Conservation (phyloP, 2,888 invertebrate species). For the Tetrapedia diversipes region DNA sequence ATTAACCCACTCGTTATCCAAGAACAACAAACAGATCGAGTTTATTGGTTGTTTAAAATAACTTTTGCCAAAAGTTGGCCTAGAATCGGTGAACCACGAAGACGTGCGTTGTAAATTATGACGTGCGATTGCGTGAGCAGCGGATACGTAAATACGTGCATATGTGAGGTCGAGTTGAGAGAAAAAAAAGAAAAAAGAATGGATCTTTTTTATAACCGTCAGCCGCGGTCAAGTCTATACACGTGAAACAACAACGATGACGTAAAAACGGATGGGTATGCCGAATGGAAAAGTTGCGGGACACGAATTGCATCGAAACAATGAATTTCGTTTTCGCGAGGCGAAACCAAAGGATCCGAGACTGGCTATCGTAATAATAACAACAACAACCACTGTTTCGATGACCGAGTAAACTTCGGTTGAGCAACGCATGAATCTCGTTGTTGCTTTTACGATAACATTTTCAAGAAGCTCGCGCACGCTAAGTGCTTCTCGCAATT, state of each 20-base stretch:
- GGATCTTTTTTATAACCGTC: not conserved
- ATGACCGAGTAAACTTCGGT: not conserved
- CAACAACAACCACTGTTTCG: no score
- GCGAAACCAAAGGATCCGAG: no score
- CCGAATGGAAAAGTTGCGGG: not conserved
- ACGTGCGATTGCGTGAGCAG: no score
- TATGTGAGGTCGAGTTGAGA: not conserved
- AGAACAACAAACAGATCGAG: no score
- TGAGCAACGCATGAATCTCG: not conserved
- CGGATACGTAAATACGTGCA: no score
- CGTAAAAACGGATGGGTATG: not conserved
- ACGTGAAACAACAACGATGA: not conserved
- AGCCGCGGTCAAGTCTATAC: not conserved
- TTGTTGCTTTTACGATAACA: not conserved
- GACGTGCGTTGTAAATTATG: slow-evolving; percentile 19
- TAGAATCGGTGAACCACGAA: not conserved
- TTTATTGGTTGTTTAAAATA: no score
- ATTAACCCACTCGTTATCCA: no score
- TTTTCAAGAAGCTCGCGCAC: not conserved
- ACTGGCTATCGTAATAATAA: not conserved
- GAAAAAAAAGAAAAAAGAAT: no score
- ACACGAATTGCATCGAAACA: not conserved
- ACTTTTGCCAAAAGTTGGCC: no score
- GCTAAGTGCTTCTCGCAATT: no score
- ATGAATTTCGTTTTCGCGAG: not conserved